These are phyloP conservation scores for Stictonetta naevosa DNA, from an alignment of 2,113 vertebrate species.

Conservation along the genomic window DNA sequence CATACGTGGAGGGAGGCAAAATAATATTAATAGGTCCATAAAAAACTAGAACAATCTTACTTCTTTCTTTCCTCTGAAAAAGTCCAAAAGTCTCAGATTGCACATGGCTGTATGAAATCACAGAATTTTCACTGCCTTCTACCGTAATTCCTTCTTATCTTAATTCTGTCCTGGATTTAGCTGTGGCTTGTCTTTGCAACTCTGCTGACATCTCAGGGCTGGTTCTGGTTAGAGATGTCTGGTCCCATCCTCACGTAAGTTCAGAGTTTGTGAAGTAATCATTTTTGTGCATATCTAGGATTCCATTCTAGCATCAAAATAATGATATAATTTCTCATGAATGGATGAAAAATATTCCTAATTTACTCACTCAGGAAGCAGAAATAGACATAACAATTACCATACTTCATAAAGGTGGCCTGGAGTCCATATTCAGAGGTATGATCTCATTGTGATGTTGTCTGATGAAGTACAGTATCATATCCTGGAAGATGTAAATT, in stretches of 20 bases:
- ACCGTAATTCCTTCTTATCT: neutral
- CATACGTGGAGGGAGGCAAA: neutral
- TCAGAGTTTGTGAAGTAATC: neutral
- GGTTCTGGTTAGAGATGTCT: neutral
- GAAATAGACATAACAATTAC: slow-evolving; percentile 22
- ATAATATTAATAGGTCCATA: neutral
- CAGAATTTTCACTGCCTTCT: neutral
- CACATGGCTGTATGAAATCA: neutral
- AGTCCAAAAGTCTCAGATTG: neutral
- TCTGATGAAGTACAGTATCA: slow-evolving; percentile 37
- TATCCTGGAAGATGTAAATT: slow-evolving; percentile 40
- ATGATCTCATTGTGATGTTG: slow-evolving; percentile 46
- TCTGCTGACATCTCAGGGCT: neutral
- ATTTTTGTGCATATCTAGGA: neutral
- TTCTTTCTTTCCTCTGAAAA: neutral
- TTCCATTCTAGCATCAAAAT: slow-evolving; percentile 10
- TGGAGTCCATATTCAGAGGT: slow-evolving; percentile 11
- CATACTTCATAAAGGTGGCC: neutral
- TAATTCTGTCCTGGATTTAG: neutral
- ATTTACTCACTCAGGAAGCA: slow-evolving; percentile 20
- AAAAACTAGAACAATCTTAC: neutral
- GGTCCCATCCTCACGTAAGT: neutral
- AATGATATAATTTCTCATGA: neutral
- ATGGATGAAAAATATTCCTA: neutral
- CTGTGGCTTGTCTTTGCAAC: neutral